Conservation (phyloP, 1,140 invertebrate genomes). For the Meloidogyne floridensis region DNA sequence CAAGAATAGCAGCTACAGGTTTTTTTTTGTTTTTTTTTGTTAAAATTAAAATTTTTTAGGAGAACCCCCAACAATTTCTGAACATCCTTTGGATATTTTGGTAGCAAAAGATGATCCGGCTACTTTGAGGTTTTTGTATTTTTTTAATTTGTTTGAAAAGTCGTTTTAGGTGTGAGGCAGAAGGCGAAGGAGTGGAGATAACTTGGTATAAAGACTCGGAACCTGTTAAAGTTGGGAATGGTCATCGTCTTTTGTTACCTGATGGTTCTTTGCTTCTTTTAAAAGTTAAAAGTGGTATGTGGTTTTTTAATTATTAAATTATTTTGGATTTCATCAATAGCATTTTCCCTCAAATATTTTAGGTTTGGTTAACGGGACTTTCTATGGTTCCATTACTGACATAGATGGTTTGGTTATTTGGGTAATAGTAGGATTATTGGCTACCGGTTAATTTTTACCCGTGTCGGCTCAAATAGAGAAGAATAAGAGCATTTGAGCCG, state of each 20-base stretch:
- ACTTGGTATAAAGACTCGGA: slow-evolving; percentile 49
- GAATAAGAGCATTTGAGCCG: too few relatives aligned
- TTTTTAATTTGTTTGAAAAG: too few relatives aligned
- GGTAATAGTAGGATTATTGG: too few relatives aligned
- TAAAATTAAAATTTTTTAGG: slow-evolving; percentile 24
- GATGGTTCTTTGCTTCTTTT: slow-evolving; percentile 53
- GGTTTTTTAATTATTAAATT: neutral
- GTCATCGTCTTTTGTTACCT: slow-evolving; percentile 47
- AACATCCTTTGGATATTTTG: slow-evolving; percentile 52
- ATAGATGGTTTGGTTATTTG: too few relatives aligned
- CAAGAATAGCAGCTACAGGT: neutral
- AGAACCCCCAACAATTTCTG: slow-evolving; percentile 40
- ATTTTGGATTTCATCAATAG: neutral
- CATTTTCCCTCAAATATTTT: too few relatives aligned
- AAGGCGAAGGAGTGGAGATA: slow-evolving; percentile 49
- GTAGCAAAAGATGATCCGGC: slow-evolving; percentile 50
- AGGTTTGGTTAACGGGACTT: too few relatives aligned
- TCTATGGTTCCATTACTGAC: too few relatives aligned
- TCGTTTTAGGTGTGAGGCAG: slow-evolving; percentile 26
- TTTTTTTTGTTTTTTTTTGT: neutral
- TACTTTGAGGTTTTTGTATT: slow-evolving; percentile 31
- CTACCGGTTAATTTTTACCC: too few relatives aligned
- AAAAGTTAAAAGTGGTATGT: slow-evolving; percentile 47
- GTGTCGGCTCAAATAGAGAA: too few relatives aligned
- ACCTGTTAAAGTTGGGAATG: slow-evolving; percentile 52